Conservation (phyloP, 2,113 vertebrate species). For the Sterrhoptilus dennistouni region DNA sequence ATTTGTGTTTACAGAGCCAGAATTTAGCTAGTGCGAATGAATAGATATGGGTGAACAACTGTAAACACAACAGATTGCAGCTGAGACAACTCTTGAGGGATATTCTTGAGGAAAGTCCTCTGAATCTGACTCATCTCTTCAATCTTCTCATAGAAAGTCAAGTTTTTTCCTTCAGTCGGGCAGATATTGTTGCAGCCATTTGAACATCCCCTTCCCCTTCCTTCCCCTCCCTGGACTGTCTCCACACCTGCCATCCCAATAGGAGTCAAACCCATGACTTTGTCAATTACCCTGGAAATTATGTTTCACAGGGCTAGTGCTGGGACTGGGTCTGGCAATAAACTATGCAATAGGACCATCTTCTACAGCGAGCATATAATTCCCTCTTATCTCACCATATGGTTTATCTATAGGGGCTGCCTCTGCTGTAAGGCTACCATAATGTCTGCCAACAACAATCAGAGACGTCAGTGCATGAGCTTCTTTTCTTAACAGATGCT, state of each 20-base stretch:
- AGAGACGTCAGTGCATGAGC: neutral
- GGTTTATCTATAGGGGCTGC: neutral
- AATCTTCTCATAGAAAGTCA: neutral
- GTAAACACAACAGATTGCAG: neutral
- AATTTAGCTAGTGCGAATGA: neutral
- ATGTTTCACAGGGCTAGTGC: neutral
- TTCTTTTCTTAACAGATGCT: neutral
- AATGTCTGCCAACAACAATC: neutral
- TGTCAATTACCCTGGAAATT: neutral
- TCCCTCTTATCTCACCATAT: neutral
- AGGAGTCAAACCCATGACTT: neutral
- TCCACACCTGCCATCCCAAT: neutral
- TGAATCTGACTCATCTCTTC: neutral
- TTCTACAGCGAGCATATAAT: neutral
- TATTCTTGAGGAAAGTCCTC: neutral
- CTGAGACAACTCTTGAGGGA: neutral
- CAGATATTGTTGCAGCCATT: accelerated
- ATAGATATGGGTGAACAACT: neutral
- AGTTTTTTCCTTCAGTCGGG: neutral
- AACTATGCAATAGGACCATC: neutral
- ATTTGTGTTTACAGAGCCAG: neutral
- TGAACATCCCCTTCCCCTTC: neutral
- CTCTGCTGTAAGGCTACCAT: neutral
- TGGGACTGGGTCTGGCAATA: neutral
- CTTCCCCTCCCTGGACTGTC: neutral